phyloP scores from a whole-genome alignment of 2,113 vertebrate species.

The Ornithorhynchus anatinus region DNA sequence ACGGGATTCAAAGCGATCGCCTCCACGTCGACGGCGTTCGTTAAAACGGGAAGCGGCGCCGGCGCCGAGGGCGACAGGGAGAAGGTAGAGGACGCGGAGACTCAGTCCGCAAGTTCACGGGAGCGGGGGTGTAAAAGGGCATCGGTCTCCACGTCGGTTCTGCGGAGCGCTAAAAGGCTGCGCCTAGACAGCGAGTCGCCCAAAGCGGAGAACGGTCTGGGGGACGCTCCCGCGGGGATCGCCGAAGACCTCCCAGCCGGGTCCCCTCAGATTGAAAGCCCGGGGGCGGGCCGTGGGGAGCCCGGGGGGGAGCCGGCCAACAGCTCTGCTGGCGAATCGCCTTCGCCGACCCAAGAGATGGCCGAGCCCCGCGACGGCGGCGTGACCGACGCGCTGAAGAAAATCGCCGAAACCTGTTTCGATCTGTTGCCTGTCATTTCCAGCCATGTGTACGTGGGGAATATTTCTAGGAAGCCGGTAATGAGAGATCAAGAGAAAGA shows the following conservation, averaged over 20 bases:
- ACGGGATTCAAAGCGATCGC: conserved; percentile 83
- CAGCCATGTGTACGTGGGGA: conserved; percentile 81
- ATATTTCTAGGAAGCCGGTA: conserved; percentile 81
- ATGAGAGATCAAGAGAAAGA: conserved; percentile 90
- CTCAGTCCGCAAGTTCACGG: conserved; percentile 6
- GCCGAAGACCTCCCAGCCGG: not conserved
- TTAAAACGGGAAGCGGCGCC: conserved; percentile 76
- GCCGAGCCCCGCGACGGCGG: conserved; percentile 38
- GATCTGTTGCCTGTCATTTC: conserved; percentile 89
- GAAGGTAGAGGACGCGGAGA: conserved; percentile 4
- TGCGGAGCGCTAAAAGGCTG: conserved; percentile 80
- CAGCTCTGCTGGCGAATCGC: not conserved
- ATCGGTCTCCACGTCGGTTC: conserved; percentile 27
- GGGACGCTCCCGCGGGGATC: not conserved
- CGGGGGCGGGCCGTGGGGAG: not conserved
- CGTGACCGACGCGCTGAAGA: conserved; percentile 70
- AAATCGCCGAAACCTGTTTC: conserved; percentile 78
- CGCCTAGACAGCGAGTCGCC: conserved; percentile 74
- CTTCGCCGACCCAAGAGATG: not conserved
- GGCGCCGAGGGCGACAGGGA: conserved; percentile 35
- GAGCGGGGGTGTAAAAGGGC: conserved; percentile 68
- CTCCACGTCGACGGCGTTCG: conserved; percentile 87
- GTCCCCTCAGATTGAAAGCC: fast-evolving
- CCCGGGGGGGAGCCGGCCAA: not conserved
- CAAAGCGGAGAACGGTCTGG: not conserved